Evolutionary conservation across 2,888 invertebrate genomes (phyloP).

Genomic region (Ceriagrion tenellum): DNA sequence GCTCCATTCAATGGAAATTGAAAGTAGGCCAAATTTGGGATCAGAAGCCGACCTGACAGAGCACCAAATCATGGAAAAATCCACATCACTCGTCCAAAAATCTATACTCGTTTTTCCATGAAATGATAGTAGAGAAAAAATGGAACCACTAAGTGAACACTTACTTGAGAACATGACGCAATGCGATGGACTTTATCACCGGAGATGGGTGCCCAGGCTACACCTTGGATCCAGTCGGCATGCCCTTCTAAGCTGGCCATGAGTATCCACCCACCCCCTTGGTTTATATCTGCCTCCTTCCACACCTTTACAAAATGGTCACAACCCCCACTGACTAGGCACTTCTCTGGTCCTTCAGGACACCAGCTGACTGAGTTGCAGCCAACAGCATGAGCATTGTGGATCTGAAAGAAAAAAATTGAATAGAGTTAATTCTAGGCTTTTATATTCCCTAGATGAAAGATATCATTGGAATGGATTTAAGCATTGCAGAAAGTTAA

Average conservation of each 20-base stretch:
- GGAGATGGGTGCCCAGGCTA: conserved; percentile 98
- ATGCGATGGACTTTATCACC: conserved; percentile 78
- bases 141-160: neutral
- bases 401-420: conserved; percentile 16
- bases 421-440: no score
- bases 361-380: conserved; percentile 99
- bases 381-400: conserved; percentile 85
- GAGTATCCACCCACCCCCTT: conserved; percentile 87
- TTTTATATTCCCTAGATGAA: no score
- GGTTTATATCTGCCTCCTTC: conserved; percentile 81
- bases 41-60: no score
- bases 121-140: no score
- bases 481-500: no score
- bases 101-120: no score
- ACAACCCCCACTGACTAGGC: conserved; percentile 97
- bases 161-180: conserved; percentile 48
- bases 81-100: no score
- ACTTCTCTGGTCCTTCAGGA: conserved; percentile 85
- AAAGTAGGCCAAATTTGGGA: no score
- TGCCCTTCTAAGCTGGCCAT: conserved; percentile 97
- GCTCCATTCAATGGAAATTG: no score
- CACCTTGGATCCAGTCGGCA: conserved; percentile 99
- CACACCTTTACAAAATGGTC: conserved; percentile 97
- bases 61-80: no score
- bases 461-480: neutral